Base-by-base conservation (phyloP, 2,888 invertebrate species). In the Phaonia tiefii region DNA sequence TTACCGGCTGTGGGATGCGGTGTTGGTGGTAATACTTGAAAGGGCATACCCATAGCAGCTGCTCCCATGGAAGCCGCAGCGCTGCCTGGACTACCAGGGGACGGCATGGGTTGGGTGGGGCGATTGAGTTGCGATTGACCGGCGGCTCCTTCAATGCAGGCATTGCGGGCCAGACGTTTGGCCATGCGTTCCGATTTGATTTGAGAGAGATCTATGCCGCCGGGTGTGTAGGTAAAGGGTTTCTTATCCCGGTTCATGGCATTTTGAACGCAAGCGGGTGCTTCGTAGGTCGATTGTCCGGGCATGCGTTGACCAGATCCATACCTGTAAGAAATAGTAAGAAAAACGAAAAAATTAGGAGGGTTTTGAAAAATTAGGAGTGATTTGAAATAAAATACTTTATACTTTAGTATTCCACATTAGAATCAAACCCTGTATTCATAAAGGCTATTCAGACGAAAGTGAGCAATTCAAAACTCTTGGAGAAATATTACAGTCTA, bases 191-290 rank as follows among this genome's bases (percentile, higher is more conserved):
- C 97, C 71, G 97, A 97, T 82, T 94, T 93, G 80, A 98, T 97
- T 91, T 98, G 97, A 10, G 97, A 96, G 69, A 98, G 92, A 90
- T 98, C 97, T 78, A 98, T 93, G 83, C 98, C 98, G 17, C 98
- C 97, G 1, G 98, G 98, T 17, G 97, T 97, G 90, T 98, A 98
- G n/a, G 98, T 98, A 90, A 98, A 98, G 11, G 98, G 98, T 88
- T 98, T 98, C 91, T 98, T 98, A 91, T 98, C 98, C 91, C 97
- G 97, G 86, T 96, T 96, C 95, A 97, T 95, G 39, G 97, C 97
- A 90, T 97, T 96, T 89, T 97, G 97, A 75, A 98, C 95, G 86
- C 97, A 96, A 83, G 95, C 95, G 82, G 98, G 98, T 54, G 97
- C 96, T 88, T 96, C 96, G 26, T 87, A 87, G 65, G 90, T 86